phyloP scores from a whole-genome alignment of 2,888 invertebrate species.

The Pterostichus niger region DNA sequence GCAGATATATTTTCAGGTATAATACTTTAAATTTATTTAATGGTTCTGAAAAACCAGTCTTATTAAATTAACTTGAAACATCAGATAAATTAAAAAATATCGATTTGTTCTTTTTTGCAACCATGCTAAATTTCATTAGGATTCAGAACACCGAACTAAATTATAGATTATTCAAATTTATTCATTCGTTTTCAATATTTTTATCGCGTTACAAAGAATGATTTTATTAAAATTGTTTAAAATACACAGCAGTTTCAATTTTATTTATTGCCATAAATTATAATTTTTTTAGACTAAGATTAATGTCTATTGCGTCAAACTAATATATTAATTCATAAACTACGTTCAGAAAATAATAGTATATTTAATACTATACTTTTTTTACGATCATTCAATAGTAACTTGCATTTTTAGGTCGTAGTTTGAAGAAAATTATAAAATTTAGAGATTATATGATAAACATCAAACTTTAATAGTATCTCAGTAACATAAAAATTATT shows the following conservation, averaged over 20 bases:
- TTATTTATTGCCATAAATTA: neutral
- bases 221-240: constrained; percentile 3
- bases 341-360: too few relatives aligned
- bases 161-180: constrained; percentile 43
- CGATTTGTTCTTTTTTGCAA: constrained; percentile 8
- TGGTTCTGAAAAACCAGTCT: neutral
- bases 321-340: too few relatives aligned
- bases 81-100: constrained; percentile 2
- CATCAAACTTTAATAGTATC: too few relatives aligned
- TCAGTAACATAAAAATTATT: too few relatives aligned
- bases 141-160: constrained; percentile 27
- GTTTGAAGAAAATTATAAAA: too few relatives aligned
- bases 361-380: too few relatives aligned
- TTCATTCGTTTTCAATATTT: constrained; percentile 33
- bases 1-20: neutral
- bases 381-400: too few relatives aligned
- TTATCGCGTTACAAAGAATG: neutral
- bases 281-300: too few relatives aligned
- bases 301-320: too few relatives aligned
- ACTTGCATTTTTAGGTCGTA: too few relatives aligned
- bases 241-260: constrained; percentile 5
- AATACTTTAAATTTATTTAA: neutral
- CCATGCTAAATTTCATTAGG: constrained; percentile 19
- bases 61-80: constrained; percentile 6
- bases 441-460: too few relatives aligned